Evolutionary conservation across 2,888 invertebrate species (phyloP).

Genomic region (Xiphydria camelus): DNA sequence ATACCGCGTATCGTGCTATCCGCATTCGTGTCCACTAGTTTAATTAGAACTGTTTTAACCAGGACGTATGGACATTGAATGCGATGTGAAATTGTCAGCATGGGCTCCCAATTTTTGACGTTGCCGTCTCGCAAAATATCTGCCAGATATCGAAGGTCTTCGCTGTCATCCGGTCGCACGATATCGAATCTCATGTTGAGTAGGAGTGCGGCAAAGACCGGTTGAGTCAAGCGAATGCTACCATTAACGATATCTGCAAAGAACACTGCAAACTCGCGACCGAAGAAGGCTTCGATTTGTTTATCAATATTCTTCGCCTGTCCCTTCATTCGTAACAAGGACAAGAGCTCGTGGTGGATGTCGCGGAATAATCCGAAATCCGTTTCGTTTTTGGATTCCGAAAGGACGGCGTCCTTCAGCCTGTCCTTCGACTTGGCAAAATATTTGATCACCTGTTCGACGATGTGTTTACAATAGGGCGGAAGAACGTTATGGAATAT

Average conservation of each 20-base stretch:
- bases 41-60: conserved; percentile 14
- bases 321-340: conserved; percentile 11
- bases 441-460: conserved; percentile 13
- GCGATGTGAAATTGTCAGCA: conserved; percentile 1
- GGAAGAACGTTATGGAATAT: conserved; percentile 15
- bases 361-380: conserved; percentile 22
- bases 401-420: conserved; percentile 7
- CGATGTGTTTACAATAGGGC: conserved; percentile 17
- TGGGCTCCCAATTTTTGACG: conserved; percentile 23
- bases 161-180: conserved; percentile 18
- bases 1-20: conserved; percentile 16
- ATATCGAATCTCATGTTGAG: conserved; percentile 21
- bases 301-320: conserved; percentile 5
- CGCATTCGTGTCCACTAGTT: conserved; percentile 11
- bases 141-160: conserved; percentile 23
- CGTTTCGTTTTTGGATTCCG: not conserved
- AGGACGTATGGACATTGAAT: conserved; percentile 17
- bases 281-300: conserved; percentile 10
- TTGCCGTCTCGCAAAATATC: conserved; percentile 23
- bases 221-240: conserved; percentile 22
- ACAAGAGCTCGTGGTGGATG: conserved; percentile 18
- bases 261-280: conserved; percentile 23
- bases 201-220: conserved; percentile 24
- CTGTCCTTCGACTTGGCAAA: conserved; percentile 13
- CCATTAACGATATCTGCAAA: conserved; percentile 19